phyloP scores from a whole-genome alignment of 2,888 invertebrate genomes.

The Spisula subtruncata region DNA sequence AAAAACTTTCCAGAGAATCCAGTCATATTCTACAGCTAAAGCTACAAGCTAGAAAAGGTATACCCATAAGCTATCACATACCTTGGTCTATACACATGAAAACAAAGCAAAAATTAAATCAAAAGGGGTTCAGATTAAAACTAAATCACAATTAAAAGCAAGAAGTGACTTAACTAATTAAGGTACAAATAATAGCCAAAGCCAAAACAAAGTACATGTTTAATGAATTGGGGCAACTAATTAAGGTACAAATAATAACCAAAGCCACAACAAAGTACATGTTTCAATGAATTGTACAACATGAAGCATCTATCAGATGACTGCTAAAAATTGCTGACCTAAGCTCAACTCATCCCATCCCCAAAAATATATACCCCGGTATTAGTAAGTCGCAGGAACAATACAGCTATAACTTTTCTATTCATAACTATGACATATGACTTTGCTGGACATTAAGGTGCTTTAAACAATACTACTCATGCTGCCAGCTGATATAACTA shows the following conservation, averaged over 20 bases:
- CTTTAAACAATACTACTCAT: too few relatives aligned
- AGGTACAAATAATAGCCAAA: background rate
- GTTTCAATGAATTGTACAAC: background rate
- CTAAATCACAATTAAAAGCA: background rate
- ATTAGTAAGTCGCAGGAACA: background rate
- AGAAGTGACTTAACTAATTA: background rate
- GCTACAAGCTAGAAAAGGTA: background rate
- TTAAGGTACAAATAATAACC: background rate
- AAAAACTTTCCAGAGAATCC: background rate
- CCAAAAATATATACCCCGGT: background rate
- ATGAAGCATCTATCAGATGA: background rate
- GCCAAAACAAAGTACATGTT: background rate
- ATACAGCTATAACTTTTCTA: too few relatives aligned
- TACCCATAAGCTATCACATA: constrained; percentile 42
- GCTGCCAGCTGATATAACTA: too few relatives aligned
- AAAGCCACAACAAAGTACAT: background rate
- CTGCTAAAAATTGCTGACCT: background rate
- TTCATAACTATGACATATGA: too few relatives aligned
- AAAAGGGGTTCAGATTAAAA: background rate
- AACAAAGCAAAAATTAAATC: constrained; percentile 37
- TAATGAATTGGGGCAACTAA: too few relatives aligned
- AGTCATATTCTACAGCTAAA: constrained; percentile 4
- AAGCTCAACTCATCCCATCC: background rate
- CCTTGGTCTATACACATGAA: constrained; percentile 54
- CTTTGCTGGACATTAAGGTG: too few relatives aligned